phyloP scores from a whole-genome alignment of 2,888 invertebrate genomes.

The Cerastoderma edule region DNA sequence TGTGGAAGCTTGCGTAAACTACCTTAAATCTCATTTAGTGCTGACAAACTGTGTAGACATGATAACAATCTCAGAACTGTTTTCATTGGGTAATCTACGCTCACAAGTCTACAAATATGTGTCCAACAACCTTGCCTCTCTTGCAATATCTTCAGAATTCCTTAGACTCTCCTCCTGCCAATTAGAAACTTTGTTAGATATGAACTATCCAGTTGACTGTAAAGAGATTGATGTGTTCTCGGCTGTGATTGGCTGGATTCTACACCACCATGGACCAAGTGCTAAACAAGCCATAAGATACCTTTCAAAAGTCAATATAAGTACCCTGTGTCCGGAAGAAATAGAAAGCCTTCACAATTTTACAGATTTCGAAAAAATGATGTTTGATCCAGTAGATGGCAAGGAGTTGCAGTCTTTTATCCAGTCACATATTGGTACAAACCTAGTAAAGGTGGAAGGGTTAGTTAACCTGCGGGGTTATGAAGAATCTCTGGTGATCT shows the following conservation, averaged over 20 bases:
- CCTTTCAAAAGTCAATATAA: constrained; percentile 85
- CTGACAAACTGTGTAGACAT: constrained; percentile 90
- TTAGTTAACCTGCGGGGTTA: constrained; percentile 86
- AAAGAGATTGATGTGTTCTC: constrained; percentile 87
- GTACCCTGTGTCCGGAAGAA: constrained; percentile 79
- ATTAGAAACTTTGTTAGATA: constrained; percentile 87
- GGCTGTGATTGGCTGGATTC: constrained; percentile 87
- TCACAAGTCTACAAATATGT: constrained; percentile 88
- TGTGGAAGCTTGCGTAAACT: constrained; percentile 88
- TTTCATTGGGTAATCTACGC: constrained; percentile 87
- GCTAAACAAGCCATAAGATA: constrained; percentile 84
- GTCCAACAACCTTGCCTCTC: constrained; percentile 87
- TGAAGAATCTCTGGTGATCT: constrained; percentile 88
- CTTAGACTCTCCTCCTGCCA: constrained; percentile 87
- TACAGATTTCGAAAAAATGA: constrained; percentile 49
- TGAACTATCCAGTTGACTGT: constrained; percentile 89
- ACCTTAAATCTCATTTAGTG: constrained; percentile 88
- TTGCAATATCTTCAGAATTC: constrained; percentile 87
- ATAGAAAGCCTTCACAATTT: constrained; percentile 50
- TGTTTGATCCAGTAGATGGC: constrained; percentile 30
- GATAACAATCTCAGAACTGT: constrained; percentile 89
- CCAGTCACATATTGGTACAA: neutral
- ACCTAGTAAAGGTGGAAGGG: constrained; percentile 45
- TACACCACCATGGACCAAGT: constrained; percentile 83
- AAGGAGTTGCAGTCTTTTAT: constrained; percentile 22